Conservation (phyloP, 2,888 invertebrate genomes). For the Chaitophorus viminalis region DNA sequence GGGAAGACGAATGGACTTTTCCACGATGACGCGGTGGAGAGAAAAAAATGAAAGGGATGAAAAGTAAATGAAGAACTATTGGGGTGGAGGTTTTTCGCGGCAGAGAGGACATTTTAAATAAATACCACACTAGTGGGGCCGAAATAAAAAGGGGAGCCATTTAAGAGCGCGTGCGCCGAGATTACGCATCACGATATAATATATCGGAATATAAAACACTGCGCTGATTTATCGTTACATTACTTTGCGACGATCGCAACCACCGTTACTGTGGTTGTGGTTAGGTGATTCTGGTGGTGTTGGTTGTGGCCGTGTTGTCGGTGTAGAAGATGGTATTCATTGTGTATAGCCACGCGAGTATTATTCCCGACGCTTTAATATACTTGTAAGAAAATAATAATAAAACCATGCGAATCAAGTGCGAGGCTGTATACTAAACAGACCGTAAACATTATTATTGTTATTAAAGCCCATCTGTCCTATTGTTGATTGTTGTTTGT, state of each 20-base stretch:
- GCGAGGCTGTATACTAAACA: constrained; percentile 27
- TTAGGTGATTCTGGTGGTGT: background rate
- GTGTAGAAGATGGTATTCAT: background rate
- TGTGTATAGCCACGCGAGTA: background rate
- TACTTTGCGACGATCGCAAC: constrained; percentile 1
- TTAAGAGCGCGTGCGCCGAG: constrained; percentile 43
- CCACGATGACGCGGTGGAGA: background rate
- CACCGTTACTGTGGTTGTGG: background rate
- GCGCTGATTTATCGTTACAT: background rate
- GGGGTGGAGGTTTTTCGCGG: constrained; percentile 1
- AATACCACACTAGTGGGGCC: constrained; percentile 32
- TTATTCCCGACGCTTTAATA: constrained; percentile 49
- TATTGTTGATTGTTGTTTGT: constrained; percentile 24
- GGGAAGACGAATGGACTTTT: background rate
- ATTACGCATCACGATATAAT: constrained; percentile 3
- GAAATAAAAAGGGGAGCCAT: constrained; percentile 45
- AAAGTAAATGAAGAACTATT: constrained; percentile 12
- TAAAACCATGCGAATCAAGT: constrained; percentile 40
- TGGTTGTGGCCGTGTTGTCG: background rate
- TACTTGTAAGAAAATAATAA: constrained; percentile 36
- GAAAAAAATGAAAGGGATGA: constrained; percentile 7
- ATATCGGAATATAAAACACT: constrained; percentile 28
- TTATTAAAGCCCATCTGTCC: constrained; percentile 34
- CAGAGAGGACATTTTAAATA: constrained; percentile 37
- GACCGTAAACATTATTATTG: constrained; percentile 47